Conservation (phyloP, 2,113 vertebrate species). For the Myrmophylax atrothorax region DNA sequence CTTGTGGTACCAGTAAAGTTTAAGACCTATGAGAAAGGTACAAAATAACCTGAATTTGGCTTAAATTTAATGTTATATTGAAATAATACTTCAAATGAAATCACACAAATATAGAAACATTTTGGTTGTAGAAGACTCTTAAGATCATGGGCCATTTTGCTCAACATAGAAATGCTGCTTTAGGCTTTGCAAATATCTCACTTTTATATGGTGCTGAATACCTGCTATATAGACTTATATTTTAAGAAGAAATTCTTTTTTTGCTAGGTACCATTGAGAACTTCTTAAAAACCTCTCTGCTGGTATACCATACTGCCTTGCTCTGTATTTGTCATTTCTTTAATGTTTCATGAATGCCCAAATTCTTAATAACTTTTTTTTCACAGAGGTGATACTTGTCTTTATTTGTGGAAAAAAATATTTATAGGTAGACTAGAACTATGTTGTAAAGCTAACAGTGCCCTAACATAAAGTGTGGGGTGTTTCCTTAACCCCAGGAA, state of each 20-base stretch:
- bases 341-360: neutral
- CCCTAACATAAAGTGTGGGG: neutral
- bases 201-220: neutral
- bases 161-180: neutral
- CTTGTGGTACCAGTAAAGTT: neutral
- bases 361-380: neutral
- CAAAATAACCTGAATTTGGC: neutral
- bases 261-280: neutral
- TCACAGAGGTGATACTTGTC: neutral
- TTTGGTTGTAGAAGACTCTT: neutral
- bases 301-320: neutral
- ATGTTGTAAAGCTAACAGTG: neutral
- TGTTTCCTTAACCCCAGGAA: neutral
- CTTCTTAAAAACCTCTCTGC: neutral
- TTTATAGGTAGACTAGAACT: neutral
- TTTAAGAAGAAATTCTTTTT: neutral
- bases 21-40: neutral
- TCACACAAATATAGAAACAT: neutral
- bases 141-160: neutral
- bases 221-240: rapidly evolving
- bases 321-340: neutral
- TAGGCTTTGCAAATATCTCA: neutral
- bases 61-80: neutral
- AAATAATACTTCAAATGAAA: neutral
- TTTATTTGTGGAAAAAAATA: neutral